Percentiles rank a stretch among this genome's conserved stretches.
phyloP scores from a whole-genome alignment of 2,797 vertebrate genomes.

The Chloroceryle amazona region DNA sequence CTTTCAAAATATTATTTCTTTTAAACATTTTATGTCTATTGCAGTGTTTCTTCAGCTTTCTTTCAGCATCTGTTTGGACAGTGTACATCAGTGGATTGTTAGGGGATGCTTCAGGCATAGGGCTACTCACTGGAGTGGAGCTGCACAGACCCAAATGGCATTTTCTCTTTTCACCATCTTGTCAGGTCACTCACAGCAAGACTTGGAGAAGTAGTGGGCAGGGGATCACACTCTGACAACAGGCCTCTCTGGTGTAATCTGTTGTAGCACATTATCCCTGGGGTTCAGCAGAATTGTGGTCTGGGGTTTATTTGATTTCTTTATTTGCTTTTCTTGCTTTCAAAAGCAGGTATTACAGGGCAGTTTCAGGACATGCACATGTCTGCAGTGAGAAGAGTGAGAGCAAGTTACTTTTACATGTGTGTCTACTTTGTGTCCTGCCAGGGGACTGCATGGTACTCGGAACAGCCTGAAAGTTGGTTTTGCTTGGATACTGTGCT shows the following conservation, averaged over 20 bases:
- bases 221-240: not conserved
- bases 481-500: not conserved
- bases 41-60: not conserved
- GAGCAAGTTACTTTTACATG: not conserved
- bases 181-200: not conserved
- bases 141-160: not conserved
- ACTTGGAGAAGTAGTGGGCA: not conserved
- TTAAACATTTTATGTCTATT: not conserved
- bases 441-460: not conserved
- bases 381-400: not conserved
- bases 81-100: not conserved
- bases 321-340: not conserved
- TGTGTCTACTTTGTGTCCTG: not conserved
- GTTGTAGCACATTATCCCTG: not conserved
- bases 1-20: not conserved
- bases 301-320: not conserved
- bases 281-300: not conserved
- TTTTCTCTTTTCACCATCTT: not conserved
- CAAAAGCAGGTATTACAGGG: not conserved
- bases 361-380: not conserved
- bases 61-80: not conserved
- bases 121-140: not conserved
- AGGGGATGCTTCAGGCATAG: not conserved
- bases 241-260: not conserved
- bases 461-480: not conserved